Conservation (phyloP, 2,797 vertebrate genomes). For the Hydrolagus colliei region DNA sequence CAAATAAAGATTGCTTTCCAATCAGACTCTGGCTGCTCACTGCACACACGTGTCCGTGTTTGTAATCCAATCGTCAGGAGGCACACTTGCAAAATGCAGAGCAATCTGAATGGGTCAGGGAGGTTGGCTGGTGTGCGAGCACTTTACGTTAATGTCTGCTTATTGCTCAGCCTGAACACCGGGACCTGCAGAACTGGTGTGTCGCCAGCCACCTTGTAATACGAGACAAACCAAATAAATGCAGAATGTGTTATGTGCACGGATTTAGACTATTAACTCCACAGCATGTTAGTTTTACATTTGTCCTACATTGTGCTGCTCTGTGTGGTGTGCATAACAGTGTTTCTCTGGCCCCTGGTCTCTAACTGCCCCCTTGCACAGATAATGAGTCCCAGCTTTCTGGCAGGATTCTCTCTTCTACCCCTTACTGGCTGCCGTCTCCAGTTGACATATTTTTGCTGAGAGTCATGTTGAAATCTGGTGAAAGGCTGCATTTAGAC, state of each 20-base stretch:
- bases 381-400: constrained; percentile 11
- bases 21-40: background rate
- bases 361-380: background rate
- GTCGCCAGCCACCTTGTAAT: background rate
- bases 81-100: background rate
- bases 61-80: background rate
- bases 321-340: background rate
- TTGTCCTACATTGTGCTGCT: no score
- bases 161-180: no score
- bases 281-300: background rate
- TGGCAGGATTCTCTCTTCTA: background rate
- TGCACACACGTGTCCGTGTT: background rate
- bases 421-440: background rate
- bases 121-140: background rate
- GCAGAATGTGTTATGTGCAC: background rate
- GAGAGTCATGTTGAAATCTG: background rate
- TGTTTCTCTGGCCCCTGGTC: background rate
- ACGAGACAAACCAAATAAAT: background rate
- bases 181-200: no score
- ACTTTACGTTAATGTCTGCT: no score
- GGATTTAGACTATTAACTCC: background rate
- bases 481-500: background rate
- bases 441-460: background rate
- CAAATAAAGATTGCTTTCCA: background rate
- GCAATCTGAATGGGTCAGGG: no score